Conservation (phyloP, 2,113 vertebrate species). For the Ariopsis seemanni region DNA sequence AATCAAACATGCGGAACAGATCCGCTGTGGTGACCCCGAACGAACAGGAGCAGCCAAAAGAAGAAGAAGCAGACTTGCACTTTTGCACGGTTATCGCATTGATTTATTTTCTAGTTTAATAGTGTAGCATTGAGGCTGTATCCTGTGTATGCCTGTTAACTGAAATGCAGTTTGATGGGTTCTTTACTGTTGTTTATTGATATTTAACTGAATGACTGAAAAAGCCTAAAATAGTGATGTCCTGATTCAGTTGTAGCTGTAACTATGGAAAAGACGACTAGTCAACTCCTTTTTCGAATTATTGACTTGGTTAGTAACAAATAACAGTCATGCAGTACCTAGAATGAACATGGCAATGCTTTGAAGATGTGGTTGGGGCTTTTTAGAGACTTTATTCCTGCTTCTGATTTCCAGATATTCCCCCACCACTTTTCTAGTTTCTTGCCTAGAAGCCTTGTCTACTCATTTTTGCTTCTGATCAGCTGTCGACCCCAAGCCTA, state of each 20-base stretch:
- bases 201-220: neutral
- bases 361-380: conserved; percentile 1
- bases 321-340: neutral
- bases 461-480: conserved; percentile 46
- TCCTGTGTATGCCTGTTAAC: neutral
- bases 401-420: neutral
- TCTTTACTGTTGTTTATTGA: neutral
- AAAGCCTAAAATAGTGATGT: neutral
- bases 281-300: neutral
- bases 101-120: neutral
- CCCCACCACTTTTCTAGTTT: conserved; percentile 4
- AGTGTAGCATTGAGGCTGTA: neutral
- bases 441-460: conserved; percentile 37
- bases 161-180: neutral
- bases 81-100: neutral
- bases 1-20: too few relatives aligned
- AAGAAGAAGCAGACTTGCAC: too few relatives aligned
- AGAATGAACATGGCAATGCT: neutral
- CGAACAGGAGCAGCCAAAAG: too few relatives aligned
- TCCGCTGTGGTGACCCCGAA: too few relatives aligned
- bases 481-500: conserved; percentile 33
- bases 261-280: neutral
- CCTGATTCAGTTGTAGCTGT: neutral
- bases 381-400: conserved; percentile 5
- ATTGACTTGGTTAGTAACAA: neutral